Conservation (phyloP, 2,797 vertebrate species). For the Leptoclinus maculatus region DNA sequence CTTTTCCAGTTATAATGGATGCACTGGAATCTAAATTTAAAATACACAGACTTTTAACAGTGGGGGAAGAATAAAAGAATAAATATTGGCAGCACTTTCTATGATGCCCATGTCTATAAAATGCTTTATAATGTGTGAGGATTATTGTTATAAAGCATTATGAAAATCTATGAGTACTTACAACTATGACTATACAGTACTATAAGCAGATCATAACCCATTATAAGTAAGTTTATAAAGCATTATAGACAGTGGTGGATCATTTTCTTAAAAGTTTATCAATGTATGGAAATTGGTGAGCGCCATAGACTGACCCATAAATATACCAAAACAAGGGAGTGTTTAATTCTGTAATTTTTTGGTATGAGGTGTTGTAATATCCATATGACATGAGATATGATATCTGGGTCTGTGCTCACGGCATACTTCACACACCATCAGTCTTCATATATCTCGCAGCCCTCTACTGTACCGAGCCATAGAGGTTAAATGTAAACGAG, state of each 20-base stretch:
- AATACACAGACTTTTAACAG: neutral
- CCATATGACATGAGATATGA: constrained; percentile 24
- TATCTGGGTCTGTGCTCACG: neutral
- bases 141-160: neutral
- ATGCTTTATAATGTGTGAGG: neutral
- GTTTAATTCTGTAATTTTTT: neutral
- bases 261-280: neutral
- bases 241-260: neutral
- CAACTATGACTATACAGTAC: neutral
- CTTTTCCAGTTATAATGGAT: neutral
- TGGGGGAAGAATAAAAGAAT: neutral
- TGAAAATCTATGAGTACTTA: neutral
- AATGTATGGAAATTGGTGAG: neutral
- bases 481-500: constrained; percentile 34
- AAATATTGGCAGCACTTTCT: neutral
- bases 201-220: neutral
- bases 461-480: neutral
- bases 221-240: neutral
- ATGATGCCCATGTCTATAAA: no score
- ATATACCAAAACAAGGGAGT: neutral
- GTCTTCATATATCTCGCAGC: constrained; percentile 24
- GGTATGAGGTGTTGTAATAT: neutral
- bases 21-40: neutral
- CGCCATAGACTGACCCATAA: neutral
- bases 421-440: constrained; percentile 11